These are phyloP conservation scores for Diarsia rubi DNA, from an alignment of 2,888 invertebrate genomes.

Conservation along the genomic window DNA sequence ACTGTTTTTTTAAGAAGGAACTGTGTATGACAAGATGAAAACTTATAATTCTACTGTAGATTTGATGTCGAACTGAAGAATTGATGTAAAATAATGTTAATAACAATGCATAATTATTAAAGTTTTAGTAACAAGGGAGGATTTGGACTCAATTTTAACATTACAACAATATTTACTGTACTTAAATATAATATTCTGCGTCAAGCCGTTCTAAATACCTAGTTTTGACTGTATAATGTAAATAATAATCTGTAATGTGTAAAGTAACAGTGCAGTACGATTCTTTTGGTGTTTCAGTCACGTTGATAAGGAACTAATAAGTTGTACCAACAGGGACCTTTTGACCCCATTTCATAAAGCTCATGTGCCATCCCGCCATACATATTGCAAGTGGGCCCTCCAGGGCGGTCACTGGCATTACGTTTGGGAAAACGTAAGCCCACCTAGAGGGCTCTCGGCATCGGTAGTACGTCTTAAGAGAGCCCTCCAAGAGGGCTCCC, in stretches of 20 bases:
- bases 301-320: neutral
- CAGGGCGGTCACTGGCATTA: too few species aligned
- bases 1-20: slow-evolving; percentile 10
- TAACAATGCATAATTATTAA: slow-evolving; percentile 17
- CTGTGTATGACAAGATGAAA: slow-evolving; percentile 3
- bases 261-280: slow-evolving; percentile 2
- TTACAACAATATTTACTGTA: slow-evolving; percentile 23
- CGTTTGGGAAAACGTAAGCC: too few species aligned
- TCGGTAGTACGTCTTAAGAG: too few species aligned
- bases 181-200: slow-evolving; percentile 7
- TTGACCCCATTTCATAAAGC: too few species aligned
- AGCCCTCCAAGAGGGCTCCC: too few species aligned
- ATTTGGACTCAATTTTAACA: slow-evolving; percentile 17
- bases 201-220: neutral
- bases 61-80: slow-evolving; percentile 39
- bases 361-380: too few species aligned
- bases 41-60: slow-evolving; percentile 1
- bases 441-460: too few species aligned
- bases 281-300: neutral
- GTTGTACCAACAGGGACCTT: too few species aligned
- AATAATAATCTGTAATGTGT: slow-evolving; percentile 10
- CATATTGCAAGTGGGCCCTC: too few species aligned
- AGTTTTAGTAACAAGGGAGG: slow-evolving; percentile 11
- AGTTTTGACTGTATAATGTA: slow-evolving; percentile 5
- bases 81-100: slow-evolving; percentile 6